These are phyloP conservation scores for Xestia c-nigrum DNA, from an alignment of 2,888 invertebrate genomes.

Conservation along the genomic window DNA sequence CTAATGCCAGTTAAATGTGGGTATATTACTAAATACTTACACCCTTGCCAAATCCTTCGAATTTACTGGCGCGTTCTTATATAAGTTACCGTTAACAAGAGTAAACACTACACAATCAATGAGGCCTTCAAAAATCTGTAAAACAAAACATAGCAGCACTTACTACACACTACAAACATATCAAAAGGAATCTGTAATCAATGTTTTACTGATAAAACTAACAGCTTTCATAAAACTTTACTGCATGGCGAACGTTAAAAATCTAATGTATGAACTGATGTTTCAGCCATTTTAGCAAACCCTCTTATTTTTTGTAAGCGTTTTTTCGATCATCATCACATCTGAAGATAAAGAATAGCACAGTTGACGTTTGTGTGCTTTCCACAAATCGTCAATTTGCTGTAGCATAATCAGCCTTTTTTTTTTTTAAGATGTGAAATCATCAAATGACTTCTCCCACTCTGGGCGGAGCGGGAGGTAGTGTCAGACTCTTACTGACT, in stretches of 20 bases:
- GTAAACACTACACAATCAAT: not conserved
- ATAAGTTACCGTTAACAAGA: not conserved
- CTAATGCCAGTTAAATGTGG: not conserved
- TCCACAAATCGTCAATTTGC: not conserved
- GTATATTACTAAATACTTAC: not conserved
- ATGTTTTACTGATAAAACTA: slow-evolving; percentile 53
- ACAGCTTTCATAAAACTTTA: slow-evolving; percentile 52
- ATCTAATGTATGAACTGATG: slow-evolving; percentile 4
- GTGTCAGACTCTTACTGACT: no score
- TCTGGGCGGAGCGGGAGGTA: no score
- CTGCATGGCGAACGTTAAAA: slow-evolving; percentile 44
- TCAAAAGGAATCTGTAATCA: slow-evolving; percentile 45
- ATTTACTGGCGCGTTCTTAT: not conserved
- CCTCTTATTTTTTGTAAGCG: not conserved
- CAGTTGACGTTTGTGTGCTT: not conserved
- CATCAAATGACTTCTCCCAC: no score
- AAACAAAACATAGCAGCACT: not conserved
- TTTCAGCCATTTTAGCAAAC: slow-evolving; percentile 19
- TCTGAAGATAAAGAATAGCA: not conserved
- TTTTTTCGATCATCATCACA: not conserved
- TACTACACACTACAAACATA: slow-evolving; percentile 1
- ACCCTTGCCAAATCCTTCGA: not conserved
- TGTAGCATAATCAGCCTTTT: no score
- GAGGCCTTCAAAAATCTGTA: not conserved
- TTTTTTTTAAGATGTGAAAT: no score